Base-by-base conservation (phyloP, 2,888 invertebrate species). In the Trachelus troglodyta region DNA sequence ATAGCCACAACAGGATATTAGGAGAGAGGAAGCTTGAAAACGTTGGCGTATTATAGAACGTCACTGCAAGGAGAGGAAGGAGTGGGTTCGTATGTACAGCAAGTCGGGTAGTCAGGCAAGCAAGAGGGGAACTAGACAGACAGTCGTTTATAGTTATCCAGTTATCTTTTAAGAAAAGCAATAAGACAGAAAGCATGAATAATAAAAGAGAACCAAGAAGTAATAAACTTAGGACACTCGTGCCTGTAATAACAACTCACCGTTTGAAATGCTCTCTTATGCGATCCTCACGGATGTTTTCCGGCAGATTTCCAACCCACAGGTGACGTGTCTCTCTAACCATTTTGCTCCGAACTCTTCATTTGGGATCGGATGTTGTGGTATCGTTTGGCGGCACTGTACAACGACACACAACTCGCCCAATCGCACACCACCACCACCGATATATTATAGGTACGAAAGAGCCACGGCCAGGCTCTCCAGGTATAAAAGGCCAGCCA, bases 311-410 rank as follows among this genome's bases (percentile, higher is more conserved):
- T 96, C 98, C 98, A 96, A 99, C 98, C 98, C 98, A 98, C 95
- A 99, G 96, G 95, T 99, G 98, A 96, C 98, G 97, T 96, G 98
- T 98, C 98, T 98, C 98, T 96, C 98, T 98, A 96, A 99, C 98
- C 99, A 99, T 99, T 96, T 97, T 98, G 97, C 96, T 96, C 96
- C 96, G 94, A 95, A 95, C 96, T 96, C 97, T 96, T 96, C 96
- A 96, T 96, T 95, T 95, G 96, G 95, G 94, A 95, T 94, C 90
- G 91, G 91, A 91, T 91, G 91, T 91, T 91, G 91, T 91, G 91
- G 89, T 91, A 91, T 91, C 91, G 91, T 90, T 90, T 91, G 89
- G 89, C 89, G 90, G 90, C 90, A 91, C 91, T 90, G 90, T 90
- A 91, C 90, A 90, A 91, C 90, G 90, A 91, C 90, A 92, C 91